Evolutionary conservation across 2,113 vertebrate genomes (phyloP), one percentile per base, ranked within the genome.

Genomic region (Terrapene triunguis): DNA sequence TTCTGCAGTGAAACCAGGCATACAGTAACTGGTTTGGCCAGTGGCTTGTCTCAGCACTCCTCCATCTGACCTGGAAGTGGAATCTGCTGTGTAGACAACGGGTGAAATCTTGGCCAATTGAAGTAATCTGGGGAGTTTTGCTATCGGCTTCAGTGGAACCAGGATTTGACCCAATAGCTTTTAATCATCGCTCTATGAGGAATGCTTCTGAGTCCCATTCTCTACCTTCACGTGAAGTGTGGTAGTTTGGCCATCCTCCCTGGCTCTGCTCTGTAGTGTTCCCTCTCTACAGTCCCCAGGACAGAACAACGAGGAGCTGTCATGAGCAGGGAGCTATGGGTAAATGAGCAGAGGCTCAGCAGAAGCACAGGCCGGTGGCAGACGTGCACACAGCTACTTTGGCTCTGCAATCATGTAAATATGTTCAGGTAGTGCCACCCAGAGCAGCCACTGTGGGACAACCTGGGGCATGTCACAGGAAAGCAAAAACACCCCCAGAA

Each of bases 331-430:
- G 13, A 85, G 25, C 32, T 85, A 86, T 92, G 51, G 80, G 42
- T 25, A 48, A 82, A 51, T 10, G 84, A 29, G 62, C 32, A n/a
- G 62, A 17, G 32, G 62, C 6, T 59, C 65, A 10, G 5, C 0
- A 0, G 85, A 94, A 82, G 54, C 54, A 51, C 44, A 29, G 10
- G 16, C 16, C 24, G 21, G 5, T 9, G 54, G 21, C 27, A 24
- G 8, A 24, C 4, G 2, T n/a, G 24, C 86, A 19, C 35, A 9
- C 84, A 65, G 5, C 8, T 78, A 1, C 57, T 89, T 14, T 17
- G 65, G 8, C 88, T 62, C 38, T 92, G 1, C 84, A 79, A 48
- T 82, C 3, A 8, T 0, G 0, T 51, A 47, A 5, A 6, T 11
- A n/a, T 27, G 3, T 42, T 82, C 19, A 5, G 12, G 14, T 47